Percentiles rank a stretch among this genome's conserved stretches.
Conservation (phyloP, 1,140 invertebrate genomes). For the Hylaeus anthracinus region DNA sequence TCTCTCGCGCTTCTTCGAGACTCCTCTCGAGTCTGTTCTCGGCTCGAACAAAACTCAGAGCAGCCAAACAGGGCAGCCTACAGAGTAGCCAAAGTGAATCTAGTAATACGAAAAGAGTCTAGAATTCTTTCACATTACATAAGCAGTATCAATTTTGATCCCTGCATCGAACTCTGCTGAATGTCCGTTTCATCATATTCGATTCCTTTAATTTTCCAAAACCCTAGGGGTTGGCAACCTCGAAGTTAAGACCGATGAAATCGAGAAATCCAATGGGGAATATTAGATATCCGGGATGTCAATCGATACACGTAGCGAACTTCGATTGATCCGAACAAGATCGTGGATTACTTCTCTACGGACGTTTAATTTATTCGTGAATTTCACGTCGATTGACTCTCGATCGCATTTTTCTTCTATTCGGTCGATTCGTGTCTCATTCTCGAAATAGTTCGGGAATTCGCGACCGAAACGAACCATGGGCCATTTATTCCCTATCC, state of each 20-base stretch:
- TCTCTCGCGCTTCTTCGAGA: slow-evolving; percentile 53
- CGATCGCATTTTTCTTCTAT: not conserved
- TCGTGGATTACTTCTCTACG: not conserved
- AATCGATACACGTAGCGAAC: not conserved
- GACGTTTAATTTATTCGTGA: not conserved
- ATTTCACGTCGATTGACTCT: slow-evolving; percentile 7
- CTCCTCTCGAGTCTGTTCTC: not conserved
- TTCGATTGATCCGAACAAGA: not conserved
- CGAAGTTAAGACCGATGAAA: not conserved
- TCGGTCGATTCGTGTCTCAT: not conserved
- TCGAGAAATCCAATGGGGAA: not conserved
- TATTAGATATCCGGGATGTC: slow-evolving; percentile 23
- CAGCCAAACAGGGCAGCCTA: too few species aligned
- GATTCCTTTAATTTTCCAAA: not conserved
- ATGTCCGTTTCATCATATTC: too few species aligned
- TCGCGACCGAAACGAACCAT: not conserved
- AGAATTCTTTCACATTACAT: too few species aligned
- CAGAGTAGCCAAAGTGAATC: too few species aligned
- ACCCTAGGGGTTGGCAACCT: too few species aligned
- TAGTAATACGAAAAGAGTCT: too few species aligned
- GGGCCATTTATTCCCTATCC: not conserved
- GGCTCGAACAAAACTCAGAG: not conserved
- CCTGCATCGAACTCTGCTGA: too few species aligned
- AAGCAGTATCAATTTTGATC: too few species aligned
- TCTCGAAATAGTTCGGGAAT: slow-evolving; percentile 36